Evolutionary conservation across 1,140 invertebrate genomes (phyloP).

Genomic region (Piezodorus guildinii): DNA sequence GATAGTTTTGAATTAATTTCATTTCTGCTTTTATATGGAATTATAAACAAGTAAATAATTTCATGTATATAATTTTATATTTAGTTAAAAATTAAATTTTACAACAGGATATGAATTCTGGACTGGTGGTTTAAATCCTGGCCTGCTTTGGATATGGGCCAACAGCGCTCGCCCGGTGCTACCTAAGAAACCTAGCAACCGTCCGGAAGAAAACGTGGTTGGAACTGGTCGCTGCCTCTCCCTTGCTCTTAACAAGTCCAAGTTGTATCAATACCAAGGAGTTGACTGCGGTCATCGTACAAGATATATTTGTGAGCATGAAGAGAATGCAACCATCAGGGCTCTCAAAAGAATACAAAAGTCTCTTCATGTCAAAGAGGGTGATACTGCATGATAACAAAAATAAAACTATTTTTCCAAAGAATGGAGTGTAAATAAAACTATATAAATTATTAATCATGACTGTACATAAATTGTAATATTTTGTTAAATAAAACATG

Average conservation of each 20-base stretch:
- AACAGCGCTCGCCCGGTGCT: slow-evolving; percentile 58
- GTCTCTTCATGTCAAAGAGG: slow-evolving; percentile 21
- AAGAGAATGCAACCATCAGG: slow-evolving; percentile 53
- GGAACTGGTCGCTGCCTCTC: slow-evolving; percentile 47
- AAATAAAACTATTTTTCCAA: background rate
- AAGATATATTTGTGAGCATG: slow-evolving; percentile 56
- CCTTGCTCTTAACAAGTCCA: slow-evolving; percentile 46
- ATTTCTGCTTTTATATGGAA: too few relatives aligned
- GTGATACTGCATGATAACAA: background rate
- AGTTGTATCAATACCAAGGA: slow-evolving; percentile 55
- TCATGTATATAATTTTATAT: too few relatives aligned
- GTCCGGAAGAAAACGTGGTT: slow-evolving; percentile 35
- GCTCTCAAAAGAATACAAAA: slow-evolving; percentile 44
- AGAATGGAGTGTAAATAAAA: background rate
- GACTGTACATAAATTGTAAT: background rate
- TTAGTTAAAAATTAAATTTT: background rate
- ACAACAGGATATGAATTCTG: slow-evolving; percentile 54
- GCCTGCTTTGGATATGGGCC: slow-evolving; percentile 73
- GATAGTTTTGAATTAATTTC: too few relatives aligned
- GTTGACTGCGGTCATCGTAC: slow-evolving; percentile 54
- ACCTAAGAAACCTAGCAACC: slow-evolving; percentile 36
- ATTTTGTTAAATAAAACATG: too few relatives aligned
- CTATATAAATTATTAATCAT: background rate
- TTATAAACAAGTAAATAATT: too few relatives aligned
- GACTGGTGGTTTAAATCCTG: slow-evolving; percentile 71